These are phyloP conservation scores for Serilophus lunatus DNA, from an alignment of 2,113 vertebrate species.

Conservation along the genomic window DNA sequence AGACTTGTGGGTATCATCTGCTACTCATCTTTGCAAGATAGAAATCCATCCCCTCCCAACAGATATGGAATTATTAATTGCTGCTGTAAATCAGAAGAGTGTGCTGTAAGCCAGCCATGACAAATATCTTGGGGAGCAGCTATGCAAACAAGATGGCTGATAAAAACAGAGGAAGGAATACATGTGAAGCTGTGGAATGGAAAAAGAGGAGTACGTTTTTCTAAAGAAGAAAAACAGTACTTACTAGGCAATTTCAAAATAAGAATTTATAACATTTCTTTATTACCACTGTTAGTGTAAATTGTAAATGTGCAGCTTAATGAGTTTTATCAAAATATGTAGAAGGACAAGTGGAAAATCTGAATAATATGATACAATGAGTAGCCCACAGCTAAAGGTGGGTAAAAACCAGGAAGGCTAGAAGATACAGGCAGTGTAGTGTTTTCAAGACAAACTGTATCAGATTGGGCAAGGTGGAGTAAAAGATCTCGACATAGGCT, in stretches of 20 bases:
- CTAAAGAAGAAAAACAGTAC: background rate
- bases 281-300: background rate
- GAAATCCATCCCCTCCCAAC: conserved; percentile 2
- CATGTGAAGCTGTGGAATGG: background rate
- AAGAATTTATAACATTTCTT: background rate
- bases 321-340: background rate
- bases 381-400: background rate
- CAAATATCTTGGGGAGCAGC: background rate
- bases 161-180: conserved; percentile 2
- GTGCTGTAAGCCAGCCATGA: conserved; percentile 23
- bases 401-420: background rate
- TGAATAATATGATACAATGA: background rate
- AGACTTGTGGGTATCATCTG: conserved; percentile 15
- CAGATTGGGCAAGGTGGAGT: background rate
- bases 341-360: background rate
- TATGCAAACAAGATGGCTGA: conserved; percentile 24
- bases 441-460: background rate
- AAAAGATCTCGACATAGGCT: background rate
- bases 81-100: conserved; percentile 48
- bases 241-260: background rate
- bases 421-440: background rate
- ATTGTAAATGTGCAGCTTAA: background rate
- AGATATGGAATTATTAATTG: conserved; percentile 21
- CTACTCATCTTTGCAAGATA: background rate
- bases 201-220: background rate